A percentile compares a stretch with the other conserved stretches of the same genome.
Conservation (phyloP, 2,888 invertebrate genomes). For the Noctua fimbriata region DNA sequence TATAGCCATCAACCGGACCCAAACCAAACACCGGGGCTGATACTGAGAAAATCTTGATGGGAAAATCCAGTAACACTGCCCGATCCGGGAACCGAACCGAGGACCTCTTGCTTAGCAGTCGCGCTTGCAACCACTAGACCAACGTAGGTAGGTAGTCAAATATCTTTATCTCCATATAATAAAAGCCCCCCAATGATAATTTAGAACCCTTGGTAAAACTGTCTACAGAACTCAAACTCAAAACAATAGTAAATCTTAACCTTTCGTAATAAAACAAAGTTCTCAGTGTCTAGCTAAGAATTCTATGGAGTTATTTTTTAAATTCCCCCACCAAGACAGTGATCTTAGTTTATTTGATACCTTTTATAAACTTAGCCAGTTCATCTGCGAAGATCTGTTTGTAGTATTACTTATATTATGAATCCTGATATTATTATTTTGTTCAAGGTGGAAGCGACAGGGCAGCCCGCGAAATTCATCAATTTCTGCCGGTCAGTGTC, state of each 20-base stretch:
- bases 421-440: no score
- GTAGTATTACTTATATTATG: neutral
- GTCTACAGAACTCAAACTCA: neutral
- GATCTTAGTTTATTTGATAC: conserved; percentile 14
- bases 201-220: neutral
- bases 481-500: no score
- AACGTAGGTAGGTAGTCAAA: neutral
- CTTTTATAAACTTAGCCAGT: conserved; percentile 27
- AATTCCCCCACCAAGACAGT: conserved; percentile 17
- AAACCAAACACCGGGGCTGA: neutral
- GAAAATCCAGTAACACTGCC: no score
- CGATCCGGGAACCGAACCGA: no score
- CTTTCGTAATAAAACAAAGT: conserved; percentile 29
- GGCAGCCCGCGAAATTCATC: no score
- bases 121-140: no score
- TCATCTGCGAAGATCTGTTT: conserved; percentile 6
- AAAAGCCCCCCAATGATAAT: neutral
- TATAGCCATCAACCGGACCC: no score
- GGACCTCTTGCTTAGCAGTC: no score
- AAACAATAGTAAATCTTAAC: neutral
- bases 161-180: neutral
- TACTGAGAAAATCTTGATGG: no score
- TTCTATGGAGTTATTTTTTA: conserved; percentile 21
- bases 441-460: no score
- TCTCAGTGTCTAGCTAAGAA: conserved; percentile 24